Percentiles rank a stretch among this genome's conserved stretches.
Evolutionary conservation across 2,113 vertebrate genomes (phyloP).

Genomic region (Peromyscus leucopus): DNA sequence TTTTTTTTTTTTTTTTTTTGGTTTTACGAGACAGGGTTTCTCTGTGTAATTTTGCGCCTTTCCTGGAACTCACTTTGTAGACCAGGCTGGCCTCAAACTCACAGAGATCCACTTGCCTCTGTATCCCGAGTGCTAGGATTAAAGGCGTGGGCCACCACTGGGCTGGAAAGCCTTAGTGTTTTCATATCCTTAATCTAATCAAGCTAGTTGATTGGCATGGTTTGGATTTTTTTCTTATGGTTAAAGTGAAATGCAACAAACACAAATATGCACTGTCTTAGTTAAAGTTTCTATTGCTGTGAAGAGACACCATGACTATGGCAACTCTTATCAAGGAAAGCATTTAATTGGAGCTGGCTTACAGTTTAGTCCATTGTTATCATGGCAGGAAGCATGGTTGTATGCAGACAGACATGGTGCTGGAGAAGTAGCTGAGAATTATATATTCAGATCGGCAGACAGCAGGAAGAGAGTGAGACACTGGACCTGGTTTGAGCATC

Average conservation of each 20-base stretch:
- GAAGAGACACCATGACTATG: neutral
- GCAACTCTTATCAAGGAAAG: neutral
- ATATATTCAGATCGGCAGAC: neutral
- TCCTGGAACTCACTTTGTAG: too few relatives aligned
- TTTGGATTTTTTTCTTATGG: neutral
- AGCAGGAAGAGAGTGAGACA: neutral
- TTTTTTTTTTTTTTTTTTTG: too few relatives aligned
- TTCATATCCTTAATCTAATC: neutral
- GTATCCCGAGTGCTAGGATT: too few relatives aligned
- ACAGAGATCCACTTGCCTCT: too few relatives aligned
- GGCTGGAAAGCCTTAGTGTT: neutral
- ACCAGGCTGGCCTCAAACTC: too few relatives aligned
- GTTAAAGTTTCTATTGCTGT: neutral
- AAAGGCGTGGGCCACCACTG: too few relatives aligned
- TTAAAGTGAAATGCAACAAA: neutral
- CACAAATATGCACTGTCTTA: neutral
- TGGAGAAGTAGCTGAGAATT: neutral
- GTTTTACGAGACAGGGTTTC: too few relatives aligned
- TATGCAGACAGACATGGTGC: neutral
- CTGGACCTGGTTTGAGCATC: neutral
- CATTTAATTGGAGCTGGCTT: neutral
- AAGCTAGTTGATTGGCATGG: neutral
- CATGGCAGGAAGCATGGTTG: neutral
- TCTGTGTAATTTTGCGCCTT: too few relatives aligned
- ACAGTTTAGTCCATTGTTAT: neutral